Percentiles rank a stretch among this genome's conserved stretches.
These are phyloP conservation scores for Diachrysia chrysitis DNA, from an alignment of 2,888 invertebrate genomes.

Conservation along the genomic window DNA sequence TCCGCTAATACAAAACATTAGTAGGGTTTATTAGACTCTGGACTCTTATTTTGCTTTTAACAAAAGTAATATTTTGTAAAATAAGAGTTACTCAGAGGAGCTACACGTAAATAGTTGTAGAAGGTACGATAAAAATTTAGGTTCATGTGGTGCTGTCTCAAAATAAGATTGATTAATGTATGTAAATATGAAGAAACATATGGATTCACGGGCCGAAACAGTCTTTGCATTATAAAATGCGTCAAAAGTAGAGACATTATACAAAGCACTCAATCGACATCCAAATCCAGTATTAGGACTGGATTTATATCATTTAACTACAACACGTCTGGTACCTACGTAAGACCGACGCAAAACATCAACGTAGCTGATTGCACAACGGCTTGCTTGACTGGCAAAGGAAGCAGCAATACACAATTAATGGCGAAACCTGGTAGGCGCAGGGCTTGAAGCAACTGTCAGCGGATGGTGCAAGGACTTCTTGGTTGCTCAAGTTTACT, in stretches of 20 bases:
- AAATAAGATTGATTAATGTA: no score
- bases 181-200: no score
- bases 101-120: no score
- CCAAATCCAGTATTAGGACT: not conserved
- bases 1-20: not conserved
- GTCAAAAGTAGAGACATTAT: not conserved
- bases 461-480: not conserved
- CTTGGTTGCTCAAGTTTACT: conserved; percentile 6
- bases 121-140: no score
- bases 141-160: no score
- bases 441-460: conserved; percentile 17
- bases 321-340: conserved; percentile 6
- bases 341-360: conserved; percentile 44
- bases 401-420: conserved; percentile 44
- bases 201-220: no score
- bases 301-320: not conserved
- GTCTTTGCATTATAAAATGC: no score
- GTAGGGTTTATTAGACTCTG: no score
- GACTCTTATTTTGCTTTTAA: no score
- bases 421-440: conserved; percentile 31
- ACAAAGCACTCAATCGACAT: not conserved
- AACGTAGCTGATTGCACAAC: conserved; percentile 42
- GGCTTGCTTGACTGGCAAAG: conserved; percentile 39
- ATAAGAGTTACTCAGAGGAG: no score
- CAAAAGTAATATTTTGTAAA: no score